Conservation (phyloP, 2,113 vertebrate species). For the Corydoras maculifer region DNA sequence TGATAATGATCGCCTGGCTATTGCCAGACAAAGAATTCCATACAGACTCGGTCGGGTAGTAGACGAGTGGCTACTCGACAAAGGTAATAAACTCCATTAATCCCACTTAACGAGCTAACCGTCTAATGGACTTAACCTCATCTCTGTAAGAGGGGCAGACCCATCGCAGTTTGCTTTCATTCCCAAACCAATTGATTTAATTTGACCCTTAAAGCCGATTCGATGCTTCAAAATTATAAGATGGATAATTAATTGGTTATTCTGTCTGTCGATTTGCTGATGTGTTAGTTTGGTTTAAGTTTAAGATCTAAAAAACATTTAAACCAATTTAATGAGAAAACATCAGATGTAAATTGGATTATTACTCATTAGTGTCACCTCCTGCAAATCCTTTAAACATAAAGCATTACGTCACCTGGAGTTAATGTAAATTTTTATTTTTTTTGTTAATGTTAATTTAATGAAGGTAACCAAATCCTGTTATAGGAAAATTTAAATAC, state of each 20-base stretch:
- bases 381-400: too few species aligned
- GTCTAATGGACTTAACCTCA: conserved; percentile 73
- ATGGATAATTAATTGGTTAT: conserved; percentile 7
- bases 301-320: too few species aligned
- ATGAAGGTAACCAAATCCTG: too few species aligned
- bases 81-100: conserved; percentile 94
- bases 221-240: background rate
- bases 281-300: too few species aligned
- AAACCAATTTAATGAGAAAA: too few species aligned
- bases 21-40: conserved; percentile 99
- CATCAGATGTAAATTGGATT: too few species aligned
- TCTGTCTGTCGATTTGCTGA: background rate
- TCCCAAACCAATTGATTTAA: background rate
- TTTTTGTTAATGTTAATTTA: too few species aligned
- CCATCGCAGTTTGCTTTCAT: conserved; percentile 37
- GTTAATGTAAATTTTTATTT: too few species aligned
- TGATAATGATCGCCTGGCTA: conserved; percentile 98
- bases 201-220: too few species aligned
- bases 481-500: too few species aligned
- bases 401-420: too few species aligned
- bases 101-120: conserved; percentile 69
- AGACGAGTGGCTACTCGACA: conserved; percentile 99
- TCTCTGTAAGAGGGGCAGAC: conserved; percentile 75
- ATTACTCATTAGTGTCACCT: too few species aligned
- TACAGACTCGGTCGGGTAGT: conserved; percentile 97